Evolutionary conservation across 1,140 invertebrate species (phyloP).

Genomic region (Caenorhabditis remanei): DNA sequence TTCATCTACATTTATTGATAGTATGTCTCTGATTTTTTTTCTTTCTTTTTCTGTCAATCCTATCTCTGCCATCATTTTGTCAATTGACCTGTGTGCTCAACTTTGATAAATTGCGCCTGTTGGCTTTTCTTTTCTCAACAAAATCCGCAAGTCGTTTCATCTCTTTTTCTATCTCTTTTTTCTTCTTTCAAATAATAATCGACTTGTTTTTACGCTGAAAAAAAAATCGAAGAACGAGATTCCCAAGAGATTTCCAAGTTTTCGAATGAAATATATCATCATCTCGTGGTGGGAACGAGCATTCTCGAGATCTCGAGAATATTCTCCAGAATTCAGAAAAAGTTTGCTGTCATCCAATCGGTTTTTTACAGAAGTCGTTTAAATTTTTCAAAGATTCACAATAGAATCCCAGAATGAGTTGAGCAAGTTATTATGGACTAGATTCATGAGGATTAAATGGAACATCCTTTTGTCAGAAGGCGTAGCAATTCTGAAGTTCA

Average conservation of each 20-base stretch:
- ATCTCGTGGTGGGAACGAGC: neutral
- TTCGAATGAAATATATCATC: neutral
- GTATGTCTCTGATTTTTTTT: slow-evolving; percentile 7
- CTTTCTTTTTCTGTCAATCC: neutral
- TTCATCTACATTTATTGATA: slow-evolving; percentile 37
- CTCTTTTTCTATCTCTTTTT: neutral
- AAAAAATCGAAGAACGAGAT: slow-evolving; percentile 2
- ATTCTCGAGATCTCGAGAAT: neutral
- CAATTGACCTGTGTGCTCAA: slow-evolving; percentile 51
- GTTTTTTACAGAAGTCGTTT: too few relatives aligned
- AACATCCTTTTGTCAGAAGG: too few relatives aligned
- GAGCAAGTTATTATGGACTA: too few relatives aligned
- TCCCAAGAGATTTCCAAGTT: neutral
- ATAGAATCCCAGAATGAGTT: too few relatives aligned
- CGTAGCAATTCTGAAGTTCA: too few relatives aligned
- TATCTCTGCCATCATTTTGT: neutral
- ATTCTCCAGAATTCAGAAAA: neutral
- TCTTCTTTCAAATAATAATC: slow-evolving; percentile 21
- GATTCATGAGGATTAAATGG: too few relatives aligned
- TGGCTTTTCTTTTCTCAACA: neutral
- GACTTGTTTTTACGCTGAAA: slow-evolving; percentile 28
- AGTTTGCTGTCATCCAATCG: too few relatives aligned
- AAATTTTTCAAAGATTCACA: too few relatives aligned
- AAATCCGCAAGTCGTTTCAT: neutral
- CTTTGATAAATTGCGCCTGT: slow-evolving; percentile 34